Base-by-base conservation (phyloP, 2,888 invertebrate genomes). In the Synergus itoensis region DNA sequence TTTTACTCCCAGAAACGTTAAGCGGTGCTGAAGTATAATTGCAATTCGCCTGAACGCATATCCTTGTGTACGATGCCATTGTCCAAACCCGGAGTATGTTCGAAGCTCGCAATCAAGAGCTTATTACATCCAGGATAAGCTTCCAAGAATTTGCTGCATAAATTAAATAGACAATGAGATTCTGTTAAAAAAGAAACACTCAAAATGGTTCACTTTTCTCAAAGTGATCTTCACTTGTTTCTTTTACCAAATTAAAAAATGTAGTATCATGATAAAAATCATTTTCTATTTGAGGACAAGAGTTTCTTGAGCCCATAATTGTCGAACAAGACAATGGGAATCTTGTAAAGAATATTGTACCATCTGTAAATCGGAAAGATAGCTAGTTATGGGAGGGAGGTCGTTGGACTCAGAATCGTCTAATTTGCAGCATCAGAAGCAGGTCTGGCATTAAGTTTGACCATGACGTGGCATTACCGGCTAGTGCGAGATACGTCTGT, bases 51-150 rank as follows among this genome's bases (percentile, higher is more conserved):
- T 79, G 78, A 69, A 79, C 84, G 83, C 84, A 84, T 84, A 82
- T 73, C 73, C 73, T 57, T 40, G 73, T 53, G 73, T 63, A 60
- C 82, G 83, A 81, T 79, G 82, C 85, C 79, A 88, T 88, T 87
- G 86, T 84, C 84, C 83, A 48, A 81, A 80, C 81, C 84, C 84
- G 84, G 84, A 84, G 85, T 83, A 84, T 83, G 83, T 80, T 84
- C 82, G 79, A 79, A 81, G 80, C 73, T 73, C 77, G 79, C 84
- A 85, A 84, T 87, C 82, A 85, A 81, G 82, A 86, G 81, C 80
- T 84, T 87, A 86, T 86, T 83, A 85, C 82, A 80, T 80, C 83
- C 77, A 75, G 83, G 84, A 86, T 87, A 86, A 88, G 88, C 82
- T 67, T 82, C 79, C 81, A 80, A 80, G 83, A 82, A 85, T 82